Evolutionary conservation across 2,113 vertebrate species (phyloP).

Genomic region (Crotalus tigris): DNA sequence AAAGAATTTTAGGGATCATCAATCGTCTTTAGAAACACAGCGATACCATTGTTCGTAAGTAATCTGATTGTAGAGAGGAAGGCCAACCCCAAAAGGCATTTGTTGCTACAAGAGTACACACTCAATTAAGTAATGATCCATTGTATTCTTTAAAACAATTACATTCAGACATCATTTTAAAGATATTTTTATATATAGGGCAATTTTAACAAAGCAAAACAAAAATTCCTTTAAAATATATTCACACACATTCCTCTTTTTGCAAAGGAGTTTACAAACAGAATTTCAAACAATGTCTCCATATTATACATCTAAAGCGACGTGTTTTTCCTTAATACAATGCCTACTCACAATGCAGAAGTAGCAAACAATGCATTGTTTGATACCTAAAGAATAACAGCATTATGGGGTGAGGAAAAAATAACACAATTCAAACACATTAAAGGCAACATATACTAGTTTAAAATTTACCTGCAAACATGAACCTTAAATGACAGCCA

Average conservation of each 20-base stretch:
- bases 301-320: conserved; percentile 22
- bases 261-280: conserved; percentile 27
- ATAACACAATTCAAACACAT: conserved; percentile 16
- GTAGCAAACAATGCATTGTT: conserved; percentile 35
- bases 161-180: background rate
- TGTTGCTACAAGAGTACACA: background rate
- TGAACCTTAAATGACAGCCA: conserved; percentile 70
- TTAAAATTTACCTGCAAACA: conserved; percentile 68
- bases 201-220: conserved; percentile 15
- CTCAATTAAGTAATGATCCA: background rate
- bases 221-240: conserved; percentile 14
- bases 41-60: conserved; percentile 13
- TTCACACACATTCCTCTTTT: conserved; percentile 1
- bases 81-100: conserved; percentile 33
- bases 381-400: conserved; percentile 43
- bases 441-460: conserved; percentile 56
- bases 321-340: conserved; percentile 38
- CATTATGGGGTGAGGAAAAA: conserved; percentile 24
- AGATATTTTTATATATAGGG: conserved; percentile 27
- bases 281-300: background rate
- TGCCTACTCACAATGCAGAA: conserved; percentile 47
- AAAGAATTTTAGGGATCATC: background rate
- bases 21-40: conserved; percentile 33
- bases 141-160: background rate
- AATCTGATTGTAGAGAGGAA: conserved; percentile 35